phyloP scores from a whole-genome alignment of 2,797 vertebrate species.

The Coregonus ussuriensis region DNA sequence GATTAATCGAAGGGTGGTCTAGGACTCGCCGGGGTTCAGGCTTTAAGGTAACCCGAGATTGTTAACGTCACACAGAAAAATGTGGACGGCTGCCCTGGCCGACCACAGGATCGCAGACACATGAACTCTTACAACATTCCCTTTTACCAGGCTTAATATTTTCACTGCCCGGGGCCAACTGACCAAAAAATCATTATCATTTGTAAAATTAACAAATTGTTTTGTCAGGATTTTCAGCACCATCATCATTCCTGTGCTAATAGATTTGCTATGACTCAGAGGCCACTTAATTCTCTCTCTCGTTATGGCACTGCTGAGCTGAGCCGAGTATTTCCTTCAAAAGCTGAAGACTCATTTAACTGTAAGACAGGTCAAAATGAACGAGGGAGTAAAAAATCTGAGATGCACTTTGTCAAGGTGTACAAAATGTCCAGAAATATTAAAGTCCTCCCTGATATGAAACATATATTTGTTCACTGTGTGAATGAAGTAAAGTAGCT shows the following conservation, averaged over 20 bases:
- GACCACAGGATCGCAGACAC: constrained; percentile 65
- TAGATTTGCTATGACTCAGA: constrained; percentile 67
- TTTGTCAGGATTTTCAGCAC: constrained; percentile 81
- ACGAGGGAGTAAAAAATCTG: constrained; percentile 59
- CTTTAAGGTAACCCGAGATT: constrained; percentile 79
- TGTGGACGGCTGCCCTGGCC: constrained; percentile 69
- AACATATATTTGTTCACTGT: constrained; percentile 52
- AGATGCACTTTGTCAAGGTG: constrained; percentile 70
- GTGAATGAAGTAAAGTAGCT: neutral
- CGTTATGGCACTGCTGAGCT: neutral
- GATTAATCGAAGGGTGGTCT: constrained; percentile 85
- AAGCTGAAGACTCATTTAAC: constrained; percentile 49
- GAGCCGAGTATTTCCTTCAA: constrained; percentile 48
- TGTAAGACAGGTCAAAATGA: constrained; percentile 62
- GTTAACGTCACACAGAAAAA: constrained; percentile 69
- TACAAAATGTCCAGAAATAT: constrained; percentile 53
- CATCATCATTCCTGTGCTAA: constrained; percentile 78
- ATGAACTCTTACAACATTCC: constrained; percentile 71
- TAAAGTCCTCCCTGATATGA: constrained; percentile 65
- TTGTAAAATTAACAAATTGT: constrained; percentile 85
- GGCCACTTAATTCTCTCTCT: constrained; percentile 61
- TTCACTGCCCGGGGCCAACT: constrained; percentile 70
- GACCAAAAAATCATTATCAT: constrained; percentile 79
- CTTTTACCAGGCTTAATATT: constrained; percentile 64
- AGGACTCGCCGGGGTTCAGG: constrained; percentile 63